Evolutionary conservation across 2,797 vertebrate genomes (phyloP).

Genomic region (Podargus strigoides): DNA sequence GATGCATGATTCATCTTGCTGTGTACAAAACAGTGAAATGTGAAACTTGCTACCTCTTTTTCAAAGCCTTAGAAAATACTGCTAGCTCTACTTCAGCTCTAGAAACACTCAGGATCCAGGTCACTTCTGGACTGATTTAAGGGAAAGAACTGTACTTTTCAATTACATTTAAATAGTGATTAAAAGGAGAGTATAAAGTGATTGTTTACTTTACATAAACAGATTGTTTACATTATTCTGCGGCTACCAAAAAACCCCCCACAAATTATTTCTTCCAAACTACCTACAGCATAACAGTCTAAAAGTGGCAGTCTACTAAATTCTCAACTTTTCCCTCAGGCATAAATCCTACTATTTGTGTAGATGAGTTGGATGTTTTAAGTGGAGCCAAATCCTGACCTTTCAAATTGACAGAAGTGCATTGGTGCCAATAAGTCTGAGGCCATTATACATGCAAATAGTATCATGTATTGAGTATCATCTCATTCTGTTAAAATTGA

Average conservation of each 20-base stretch:
- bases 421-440: background rate
- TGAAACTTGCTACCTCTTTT: background rate
- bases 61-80: background rate
- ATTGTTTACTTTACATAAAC: background rate
- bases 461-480: background rate
- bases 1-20: background rate
- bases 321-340: background rate
- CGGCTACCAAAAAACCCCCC: no score
- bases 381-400: background rate
- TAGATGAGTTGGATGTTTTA: background rate
- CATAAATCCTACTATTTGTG: background rate
- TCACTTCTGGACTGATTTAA: background rate
- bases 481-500: background rate
- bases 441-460: background rate
- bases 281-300: background rate
- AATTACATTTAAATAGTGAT: background rate
- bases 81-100: background rate
- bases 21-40: background rate
- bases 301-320: background rate
- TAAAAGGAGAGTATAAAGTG: background rate
- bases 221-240: background rate
- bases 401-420: background rate
- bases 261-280: background rate
- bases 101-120: background rate
- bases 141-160: background rate